Evolutionary conservation across 2,888 invertebrate genomes (phyloP).

Genomic region (Mimumesa dahlbomi): DNA sequence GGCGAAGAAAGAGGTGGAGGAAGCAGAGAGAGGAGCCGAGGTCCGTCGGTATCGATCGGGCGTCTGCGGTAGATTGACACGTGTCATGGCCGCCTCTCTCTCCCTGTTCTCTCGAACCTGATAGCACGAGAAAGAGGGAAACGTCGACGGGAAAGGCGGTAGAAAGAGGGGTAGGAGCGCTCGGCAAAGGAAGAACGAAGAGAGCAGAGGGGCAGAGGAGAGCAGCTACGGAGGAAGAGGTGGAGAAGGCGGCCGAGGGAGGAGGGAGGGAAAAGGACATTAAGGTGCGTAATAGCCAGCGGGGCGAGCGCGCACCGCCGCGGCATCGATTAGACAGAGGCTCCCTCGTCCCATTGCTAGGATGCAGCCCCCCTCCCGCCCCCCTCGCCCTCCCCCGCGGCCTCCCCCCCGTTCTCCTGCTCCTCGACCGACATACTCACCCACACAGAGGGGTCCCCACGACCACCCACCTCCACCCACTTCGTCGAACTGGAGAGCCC

Average conservation of each 20-base stretch:
- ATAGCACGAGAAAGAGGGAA: conserved; percentile 46
- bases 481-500: conserved; percentile 75
- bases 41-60: conserved; percentile 80
- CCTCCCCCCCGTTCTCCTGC: conserved; percentile 54
- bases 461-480: conserved; percentile 68
- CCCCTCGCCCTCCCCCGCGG: conserved; percentile 38
- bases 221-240: conserved; percentile 52
- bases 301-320: conserved; percentile 79
- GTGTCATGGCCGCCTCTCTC: conserved; percentile 79
- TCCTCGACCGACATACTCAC: conserved; percentile 53
- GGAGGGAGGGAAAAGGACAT: conserved; percentile 76
- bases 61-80: conserved; percentile 81
- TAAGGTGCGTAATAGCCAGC: conserved; percentile 81
- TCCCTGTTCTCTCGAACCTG: conserved; percentile 64
- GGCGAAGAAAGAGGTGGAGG: conserved; percentile 65
- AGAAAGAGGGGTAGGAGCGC: conserved; percentile 28
- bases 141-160: conserved; percentile 34
- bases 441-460: conserved; percentile 64
- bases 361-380: conserved; percentile 69
- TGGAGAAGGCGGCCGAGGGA: conserved; percentile 60
- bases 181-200: conserved; percentile 25
- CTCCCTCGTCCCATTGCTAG: conserved; percentile 74
- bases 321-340: conserved; percentile 80
- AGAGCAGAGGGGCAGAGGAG: not conserved
- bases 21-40: conserved; percentile 70